Base-by-base conservation (phyloP, 2,888 invertebrate species). In the Ectemnius cavifrons region DNA sequence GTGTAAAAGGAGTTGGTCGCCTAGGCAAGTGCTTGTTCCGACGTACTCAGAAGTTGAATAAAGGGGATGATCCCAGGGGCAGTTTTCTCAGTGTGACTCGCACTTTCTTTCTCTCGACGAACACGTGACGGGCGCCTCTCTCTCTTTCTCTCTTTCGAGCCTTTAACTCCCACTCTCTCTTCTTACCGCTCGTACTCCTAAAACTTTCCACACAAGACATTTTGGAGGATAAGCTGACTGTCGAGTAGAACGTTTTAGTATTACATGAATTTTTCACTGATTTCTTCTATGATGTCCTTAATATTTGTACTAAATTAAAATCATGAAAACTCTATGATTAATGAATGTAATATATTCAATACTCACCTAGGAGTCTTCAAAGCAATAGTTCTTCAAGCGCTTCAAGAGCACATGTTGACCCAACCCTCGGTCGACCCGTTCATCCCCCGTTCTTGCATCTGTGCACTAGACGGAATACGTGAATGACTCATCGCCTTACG, bases 21-120 rank as follows among this genome's bases (percentile, higher is more conserved):
- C 63, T 49, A 61, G 59, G 49, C 58, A 77, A 64, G 56, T 59
- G 65, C 46, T 18, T 47, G 65, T 64, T 45, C 18, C 46, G 20
- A 23, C 66, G 28, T 16, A 63, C 75, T 58, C 57, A 3, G 58
- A 52, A 62, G 71, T 49, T 18, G 58, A 71, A 62, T 52, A 67
- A 49, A 68, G 65, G 46, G 63, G 70, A 73, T 62, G 65, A 76
- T 71, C 64, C 65, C 52, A 59, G 46, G 37, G 28, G 60, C 52
- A 67, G 71, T 75, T 71, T 71, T 71, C 71, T 65, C 67, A 18
- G 47, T 61, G 45, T 47, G 37, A 11, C 37, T 68, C 70, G 45
- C 58, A 52, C 64, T 47, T 4, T 37, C 37, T 37, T 37, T 37
- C 37, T 37, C 37, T 37, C 65, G 47, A 60, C 61, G 58, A 68